Conservation (phyloP, 2,113 vertebrate species). For the Podocnemis expansa region DNA sequence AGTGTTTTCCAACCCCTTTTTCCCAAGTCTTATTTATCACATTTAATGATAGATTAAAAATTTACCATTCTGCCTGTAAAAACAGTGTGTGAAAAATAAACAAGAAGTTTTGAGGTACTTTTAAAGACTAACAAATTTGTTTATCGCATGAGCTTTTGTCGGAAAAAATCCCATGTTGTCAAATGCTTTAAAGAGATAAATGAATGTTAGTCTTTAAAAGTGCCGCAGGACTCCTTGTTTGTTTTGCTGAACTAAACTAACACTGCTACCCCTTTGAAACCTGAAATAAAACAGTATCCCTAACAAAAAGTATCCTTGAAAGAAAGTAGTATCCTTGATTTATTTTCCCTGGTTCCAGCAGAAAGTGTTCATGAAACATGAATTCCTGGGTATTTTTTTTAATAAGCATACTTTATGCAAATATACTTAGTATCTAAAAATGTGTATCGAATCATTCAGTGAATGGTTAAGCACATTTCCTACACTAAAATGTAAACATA, state of each 20-base stretch:
- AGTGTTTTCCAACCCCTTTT: constrained; percentile 8
- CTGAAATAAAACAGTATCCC: constrained; percentile 32
- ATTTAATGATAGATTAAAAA: constrained; percentile 15
- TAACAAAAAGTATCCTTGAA: neutral
- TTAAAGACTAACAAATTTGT: too few species aligned
- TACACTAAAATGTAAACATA: neutral
- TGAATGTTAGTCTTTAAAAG: too few species aligned
- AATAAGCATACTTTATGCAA: neutral
- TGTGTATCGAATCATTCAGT: neutral
- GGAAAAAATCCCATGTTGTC: too few species aligned
- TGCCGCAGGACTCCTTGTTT: too few species aligned
- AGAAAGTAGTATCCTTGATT: neutral
- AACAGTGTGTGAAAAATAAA: too few species aligned
- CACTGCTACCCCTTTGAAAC: too few species aligned
- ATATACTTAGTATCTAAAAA: neutral
- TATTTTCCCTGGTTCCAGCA: neutral
- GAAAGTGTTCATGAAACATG: neutral
- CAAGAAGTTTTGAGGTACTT: too few species aligned
- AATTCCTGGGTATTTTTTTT: neutral
- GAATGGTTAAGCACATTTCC: neutral
- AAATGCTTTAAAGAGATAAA: too few species aligned
- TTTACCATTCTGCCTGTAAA: constrained; percentile 34
- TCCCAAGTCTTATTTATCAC: constrained; percentile 28
- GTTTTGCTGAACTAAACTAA: too few species aligned
- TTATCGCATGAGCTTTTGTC: too few species aligned